Evolutionary conservation across 2,113 vertebrate species (phyloP).

Genomic region (Paradoxurus hermaphroditus): DNA sequence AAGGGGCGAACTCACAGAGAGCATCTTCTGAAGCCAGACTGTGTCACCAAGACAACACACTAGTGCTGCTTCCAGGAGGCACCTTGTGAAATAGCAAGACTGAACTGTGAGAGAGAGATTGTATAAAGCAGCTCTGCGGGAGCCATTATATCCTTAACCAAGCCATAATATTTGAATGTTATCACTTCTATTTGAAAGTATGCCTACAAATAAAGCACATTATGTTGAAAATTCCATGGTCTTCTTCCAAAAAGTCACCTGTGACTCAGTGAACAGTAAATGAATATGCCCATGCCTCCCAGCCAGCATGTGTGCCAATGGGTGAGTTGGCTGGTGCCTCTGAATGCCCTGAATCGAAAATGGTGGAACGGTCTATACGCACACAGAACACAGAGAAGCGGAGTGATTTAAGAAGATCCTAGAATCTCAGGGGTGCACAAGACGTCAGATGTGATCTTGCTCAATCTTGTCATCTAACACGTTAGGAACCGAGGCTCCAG

Average conservation of each 20-base stretch:
- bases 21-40: background rate
- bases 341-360: background rate
- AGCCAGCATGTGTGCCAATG: background rate
- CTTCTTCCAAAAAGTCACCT: constrained; percentile 18
- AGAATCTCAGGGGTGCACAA: background rate
- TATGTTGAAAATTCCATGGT: constrained; percentile 10
- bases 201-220: background rate
- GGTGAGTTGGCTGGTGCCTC: background rate
- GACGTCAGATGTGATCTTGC: background rate
- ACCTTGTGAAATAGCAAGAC: background rate
- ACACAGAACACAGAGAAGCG: background rate
- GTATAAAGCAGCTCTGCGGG: background rate
- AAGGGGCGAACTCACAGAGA: background rate
- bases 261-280: background rate
- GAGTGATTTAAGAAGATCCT: background rate
- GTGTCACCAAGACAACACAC: background rate
- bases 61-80: background rate
- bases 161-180: background rate
- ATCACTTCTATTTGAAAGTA: constrained; percentile 8
- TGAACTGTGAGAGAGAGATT: background rate
- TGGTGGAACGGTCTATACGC: background rate
- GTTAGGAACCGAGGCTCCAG: background rate
- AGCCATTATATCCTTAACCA: background rate
- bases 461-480: background rate
- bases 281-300: background rate